A percentile compares a stretch with the other conserved stretches of the same genome.
phyloP scores from a whole-genome alignment of 2,797 vertebrate species.

The Sebastes melanostomus region DNA sequence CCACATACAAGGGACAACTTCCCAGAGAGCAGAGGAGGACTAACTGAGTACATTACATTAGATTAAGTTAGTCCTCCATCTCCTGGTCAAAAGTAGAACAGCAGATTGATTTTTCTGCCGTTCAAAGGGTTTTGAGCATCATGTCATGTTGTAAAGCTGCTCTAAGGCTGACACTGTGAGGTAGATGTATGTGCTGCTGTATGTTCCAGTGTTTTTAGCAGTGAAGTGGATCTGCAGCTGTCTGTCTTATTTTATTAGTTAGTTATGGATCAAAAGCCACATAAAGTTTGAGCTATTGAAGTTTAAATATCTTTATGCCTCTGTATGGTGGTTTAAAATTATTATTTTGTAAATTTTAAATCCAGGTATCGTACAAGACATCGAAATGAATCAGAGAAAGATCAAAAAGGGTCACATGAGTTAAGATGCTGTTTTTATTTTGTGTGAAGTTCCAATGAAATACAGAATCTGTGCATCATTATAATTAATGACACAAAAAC shows the following conservation, averaged over 20 bases:
- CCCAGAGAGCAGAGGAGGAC: too few species aligned
- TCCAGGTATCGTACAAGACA: neutral
- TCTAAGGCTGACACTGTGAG: neutral
- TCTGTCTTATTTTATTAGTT: neutral
- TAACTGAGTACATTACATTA: neutral
- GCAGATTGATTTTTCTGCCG: neutral
- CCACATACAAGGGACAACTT: too few species aligned
- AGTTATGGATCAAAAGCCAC: neutral
- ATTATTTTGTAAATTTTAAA: neutral
- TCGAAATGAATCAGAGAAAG: neutral
- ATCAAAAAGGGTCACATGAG: neutral
- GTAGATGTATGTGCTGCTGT: neutral
- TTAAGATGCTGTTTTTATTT: neutral
- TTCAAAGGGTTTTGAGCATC: neutral
- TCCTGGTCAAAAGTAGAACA: conserved; percentile 32
- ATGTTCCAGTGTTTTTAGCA: neutral
- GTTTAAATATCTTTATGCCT: neutral
- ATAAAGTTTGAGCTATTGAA: neutral
- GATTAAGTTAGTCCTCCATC: conserved; percentile 31
- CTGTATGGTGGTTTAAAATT: neutral
- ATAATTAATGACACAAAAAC: too few species aligned
- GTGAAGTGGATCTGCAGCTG: neutral
- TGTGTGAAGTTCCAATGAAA: neutral
- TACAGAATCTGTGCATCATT: neutral
- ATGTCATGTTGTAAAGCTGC: neutral